A percentile compares a stretch with the other conserved stretches of the same genome.
Evolutionary conservation across 2,888 invertebrate genomes (phyloP).

Genomic region (Panopea generosa): DNA sequence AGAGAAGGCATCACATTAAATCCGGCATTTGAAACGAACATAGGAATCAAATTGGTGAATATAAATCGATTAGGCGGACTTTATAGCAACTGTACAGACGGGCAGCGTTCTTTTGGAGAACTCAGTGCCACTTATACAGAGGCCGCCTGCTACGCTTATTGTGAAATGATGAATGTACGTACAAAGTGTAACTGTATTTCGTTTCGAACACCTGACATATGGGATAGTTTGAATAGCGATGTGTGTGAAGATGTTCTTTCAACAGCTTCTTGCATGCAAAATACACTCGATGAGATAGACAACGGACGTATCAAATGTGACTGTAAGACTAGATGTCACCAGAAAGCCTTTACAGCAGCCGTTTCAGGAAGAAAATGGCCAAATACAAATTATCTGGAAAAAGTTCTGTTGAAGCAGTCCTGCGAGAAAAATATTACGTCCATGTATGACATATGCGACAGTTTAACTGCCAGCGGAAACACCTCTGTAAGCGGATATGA

Average conservation of each 20-base stretch:
- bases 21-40: constrained; percentile 22
- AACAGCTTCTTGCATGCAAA: not conserved
- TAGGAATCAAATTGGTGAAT: constrained; percentile 16
- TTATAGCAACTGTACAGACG: constrained; percentile 9
- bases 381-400: constrained; percentile 3
- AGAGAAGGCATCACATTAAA: constrained; percentile 12
- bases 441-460: constrained; percentile 4
- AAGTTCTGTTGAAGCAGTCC: constrained; percentile 1
- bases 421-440: constrained; percentile 11
- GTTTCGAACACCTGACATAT: no score
- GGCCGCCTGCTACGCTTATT: not conserved
- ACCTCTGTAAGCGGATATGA: not conserved
- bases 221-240: no score
- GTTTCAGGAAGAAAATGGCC: constrained; percentile 21
- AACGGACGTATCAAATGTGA: not conserved
- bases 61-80: not conserved
- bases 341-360: not conserved
- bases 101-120: not conserved
- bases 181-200: not conserved
- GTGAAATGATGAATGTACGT: not conserved
- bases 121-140: not conserved
- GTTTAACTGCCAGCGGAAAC: not conserved
- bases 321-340: constrained; percentile 4
- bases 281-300: not conserved
- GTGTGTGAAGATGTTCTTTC: no score